Conservation (phyloP, 2,797 vertebrate species). For the Clarias laeviceps region DNA sequence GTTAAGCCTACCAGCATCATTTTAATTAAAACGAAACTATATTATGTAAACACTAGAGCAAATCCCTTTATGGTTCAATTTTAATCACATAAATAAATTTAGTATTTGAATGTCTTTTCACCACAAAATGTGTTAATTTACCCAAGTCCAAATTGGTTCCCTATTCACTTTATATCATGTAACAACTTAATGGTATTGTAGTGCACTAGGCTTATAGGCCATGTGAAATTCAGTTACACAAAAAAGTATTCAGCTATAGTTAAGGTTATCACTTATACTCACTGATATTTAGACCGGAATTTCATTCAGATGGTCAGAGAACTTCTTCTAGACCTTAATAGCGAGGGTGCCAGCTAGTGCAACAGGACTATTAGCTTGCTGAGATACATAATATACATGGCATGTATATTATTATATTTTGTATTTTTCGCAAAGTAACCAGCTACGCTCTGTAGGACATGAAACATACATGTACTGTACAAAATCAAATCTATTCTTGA, state of each 20-base stretch:
- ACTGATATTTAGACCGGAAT: too few species aligned
- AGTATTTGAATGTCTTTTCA: background rate
- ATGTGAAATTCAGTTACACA: background rate
- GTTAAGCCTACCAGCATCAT: background rate
- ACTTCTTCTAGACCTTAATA: background rate
- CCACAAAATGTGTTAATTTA: background rate
- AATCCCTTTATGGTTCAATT: background rate
- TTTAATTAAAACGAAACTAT: background rate
- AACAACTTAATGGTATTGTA: background rate
- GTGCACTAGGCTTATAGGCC: background rate
- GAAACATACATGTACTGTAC: background rate
- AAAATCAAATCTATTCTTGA: background rate
- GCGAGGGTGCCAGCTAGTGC: too few species aligned
- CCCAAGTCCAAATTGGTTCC: background rate
- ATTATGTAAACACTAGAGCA: background rate
- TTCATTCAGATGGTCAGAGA: background rate
- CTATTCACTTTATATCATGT: background rate
- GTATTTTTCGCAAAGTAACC: slow-evolving; percentile 3
- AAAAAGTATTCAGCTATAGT: background rate
- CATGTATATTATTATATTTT: background rate
- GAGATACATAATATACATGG: background rate
- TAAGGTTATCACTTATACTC: background rate
- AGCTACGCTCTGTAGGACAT: background rate
- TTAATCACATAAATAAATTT: background rate
- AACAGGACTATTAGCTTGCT: background rate